phyloP scores from a whole-genome alignment of 37 sponge, comb jelly and placozoan genomes.

The Cliona cf. orientalis region DNA sequence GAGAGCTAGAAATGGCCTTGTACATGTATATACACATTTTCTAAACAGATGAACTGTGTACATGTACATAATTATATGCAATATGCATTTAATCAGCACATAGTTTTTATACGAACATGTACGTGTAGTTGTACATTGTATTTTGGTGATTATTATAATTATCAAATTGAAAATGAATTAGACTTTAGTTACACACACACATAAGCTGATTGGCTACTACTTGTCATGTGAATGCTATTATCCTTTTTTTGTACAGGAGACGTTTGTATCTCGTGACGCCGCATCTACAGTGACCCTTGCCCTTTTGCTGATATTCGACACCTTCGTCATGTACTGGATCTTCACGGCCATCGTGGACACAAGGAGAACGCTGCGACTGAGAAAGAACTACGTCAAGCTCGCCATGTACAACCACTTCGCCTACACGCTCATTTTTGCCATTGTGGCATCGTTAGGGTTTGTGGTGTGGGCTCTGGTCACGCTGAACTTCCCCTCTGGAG shows the following conservation, averaged over 20 bases:
- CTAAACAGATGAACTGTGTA: too few species aligned
- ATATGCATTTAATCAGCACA: too few species aligned
- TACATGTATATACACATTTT: too few species aligned
- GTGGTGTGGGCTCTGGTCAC: constrained; percentile 41
- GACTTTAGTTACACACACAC: too few species aligned
- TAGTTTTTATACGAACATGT: too few species aligned
- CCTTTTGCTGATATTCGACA: constrained; percentile 47
- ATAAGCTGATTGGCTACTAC: too few species aligned
- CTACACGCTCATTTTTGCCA: constrained; percentile 72
- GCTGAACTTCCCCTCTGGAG: constrained; percentile 18
- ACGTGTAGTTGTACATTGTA: too few species aligned
- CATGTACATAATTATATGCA: too few species aligned
- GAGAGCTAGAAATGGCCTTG: too few species aligned
- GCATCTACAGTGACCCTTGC: constrained; percentile 17
- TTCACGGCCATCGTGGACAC: constrained; percentile 71
- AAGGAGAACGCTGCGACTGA: constrained; percentile 57
- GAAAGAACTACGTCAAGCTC: constrained; percentile 80
- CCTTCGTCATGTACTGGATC: constrained; percentile 69
- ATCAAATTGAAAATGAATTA: too few species aligned
- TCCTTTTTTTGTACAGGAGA: constrained; percentile 14
- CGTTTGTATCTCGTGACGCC: constrained; percentile 19
- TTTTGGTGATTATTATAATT: too few species aligned
- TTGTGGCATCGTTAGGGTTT: constrained; percentile 51
- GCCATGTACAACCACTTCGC: constrained; percentile 83
- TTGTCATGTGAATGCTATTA: too few species aligned